These are phyloP conservation scores for Heliothis peltigera DNA, from an alignment of 2,888 invertebrate species.

Conservation along the genomic window DNA sequence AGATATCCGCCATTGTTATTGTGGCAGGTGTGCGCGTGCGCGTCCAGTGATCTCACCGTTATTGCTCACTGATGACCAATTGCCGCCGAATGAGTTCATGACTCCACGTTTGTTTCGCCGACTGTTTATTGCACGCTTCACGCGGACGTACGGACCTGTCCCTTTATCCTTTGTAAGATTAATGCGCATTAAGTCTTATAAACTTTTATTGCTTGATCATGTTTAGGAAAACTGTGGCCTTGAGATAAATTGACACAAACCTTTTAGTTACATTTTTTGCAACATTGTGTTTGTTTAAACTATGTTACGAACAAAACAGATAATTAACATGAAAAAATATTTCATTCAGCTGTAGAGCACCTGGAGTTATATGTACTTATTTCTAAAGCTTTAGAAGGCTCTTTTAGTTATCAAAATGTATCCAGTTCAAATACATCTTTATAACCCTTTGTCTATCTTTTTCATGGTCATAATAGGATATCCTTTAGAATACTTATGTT, in stretches of 20 bases:
- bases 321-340: not conserved
- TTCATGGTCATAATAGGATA: too few species aligned
- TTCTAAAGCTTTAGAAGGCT: not conserved
- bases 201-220: slow-evolving; percentile 38
- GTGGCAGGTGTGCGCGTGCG: slow-evolving; percentile 72
- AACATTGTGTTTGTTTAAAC: not conserved
- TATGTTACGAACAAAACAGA: not conserved
- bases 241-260: slow-evolving; percentile 24
- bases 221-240: slow-evolving; percentile 29
- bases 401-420: not conserved
- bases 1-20: slow-evolving; percentile 71
- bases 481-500: too few species aligned
- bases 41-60: slow-evolving; percentile 82
- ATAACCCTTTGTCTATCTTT: too few species aligned
- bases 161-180: slow-evolving; percentile 38
- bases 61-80: slow-evolving; percentile 86
- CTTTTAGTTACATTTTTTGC: not conserved
- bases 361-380: not conserved
- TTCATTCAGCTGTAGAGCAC: not conserved
- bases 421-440: not conserved
- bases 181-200: slow-evolving; percentile 34
- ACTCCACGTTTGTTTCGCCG: slow-evolving; percentile 67
- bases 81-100: slow-evolving; percentile 79
- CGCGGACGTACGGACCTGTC: slow-evolving; percentile 44
- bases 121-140: slow-evolving; percentile 56